Evolutionary conservation across 2,113 vertebrate species (phyloP).

Genomic region (Melanerpes aurifrons): DNA sequence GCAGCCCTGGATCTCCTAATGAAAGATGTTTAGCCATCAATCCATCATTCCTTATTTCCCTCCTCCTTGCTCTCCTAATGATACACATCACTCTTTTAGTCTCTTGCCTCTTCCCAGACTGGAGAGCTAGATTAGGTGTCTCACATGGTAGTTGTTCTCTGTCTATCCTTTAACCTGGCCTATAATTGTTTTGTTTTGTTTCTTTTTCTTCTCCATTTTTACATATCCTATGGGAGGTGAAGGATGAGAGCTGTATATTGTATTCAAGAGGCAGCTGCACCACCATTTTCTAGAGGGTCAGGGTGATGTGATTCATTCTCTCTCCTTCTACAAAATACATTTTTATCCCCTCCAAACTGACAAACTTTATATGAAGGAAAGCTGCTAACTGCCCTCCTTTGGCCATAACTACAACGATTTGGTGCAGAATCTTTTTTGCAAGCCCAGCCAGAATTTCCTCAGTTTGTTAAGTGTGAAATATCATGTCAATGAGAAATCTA

Average conservation of each 20-base stretch:
- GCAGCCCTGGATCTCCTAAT: background rate
- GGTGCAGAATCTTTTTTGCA: background rate
- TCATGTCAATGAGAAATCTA: accelerated
- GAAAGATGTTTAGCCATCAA: background rate
- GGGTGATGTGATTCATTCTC: background rate
- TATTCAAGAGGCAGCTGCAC: background rate
- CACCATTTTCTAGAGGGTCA: background rate
- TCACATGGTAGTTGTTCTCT: background rate
- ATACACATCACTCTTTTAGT: background rate
- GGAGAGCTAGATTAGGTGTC: background rate
- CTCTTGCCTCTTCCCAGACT: background rate
- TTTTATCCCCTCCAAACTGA: background rate
- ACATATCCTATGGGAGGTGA: background rate
- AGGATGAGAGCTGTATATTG: background rate
- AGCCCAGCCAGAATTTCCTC: background rate
- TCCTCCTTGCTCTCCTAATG: background rate
- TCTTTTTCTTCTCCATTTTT: background rate
- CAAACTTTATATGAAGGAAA: background rate
- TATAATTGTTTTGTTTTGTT: background rate
- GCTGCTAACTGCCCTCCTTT: constrained; percentile 28
- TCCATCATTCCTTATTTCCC: background rate
- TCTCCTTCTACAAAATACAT: background rate
- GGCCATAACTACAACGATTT: background rate
- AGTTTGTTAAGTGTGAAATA: background rate
- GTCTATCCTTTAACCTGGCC: background rate